Evolutionary conservation across 1,140 invertebrate genomes (phyloP).

Genomic region (Pogonomyrmex barbatus): DNA sequence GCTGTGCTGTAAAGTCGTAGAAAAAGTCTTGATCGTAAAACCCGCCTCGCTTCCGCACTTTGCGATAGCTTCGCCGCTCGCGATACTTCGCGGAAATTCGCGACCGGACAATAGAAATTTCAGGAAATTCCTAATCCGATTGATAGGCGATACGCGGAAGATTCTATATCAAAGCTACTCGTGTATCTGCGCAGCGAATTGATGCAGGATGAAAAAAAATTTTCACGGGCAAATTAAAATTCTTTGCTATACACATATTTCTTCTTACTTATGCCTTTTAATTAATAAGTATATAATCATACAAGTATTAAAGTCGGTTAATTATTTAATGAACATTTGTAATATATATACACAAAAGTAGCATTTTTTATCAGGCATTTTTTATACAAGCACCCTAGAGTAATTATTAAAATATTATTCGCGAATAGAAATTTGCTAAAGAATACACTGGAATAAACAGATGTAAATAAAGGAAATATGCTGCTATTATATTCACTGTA

Average conservation of each 20-base stretch:
- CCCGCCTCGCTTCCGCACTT: constrained; percentile 61
- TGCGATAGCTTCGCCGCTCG: constrained; percentile 57
- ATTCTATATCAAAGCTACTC: background rate
- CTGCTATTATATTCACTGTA: background rate
- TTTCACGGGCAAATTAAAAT: background rate
- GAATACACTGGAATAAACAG: background rate
- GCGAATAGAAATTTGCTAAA: too few species aligned
- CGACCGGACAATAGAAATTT: constrained; percentile 25
- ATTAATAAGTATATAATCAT: background rate
- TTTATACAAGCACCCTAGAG: too few species aligned
- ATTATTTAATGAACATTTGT: background rate
- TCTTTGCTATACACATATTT: constrained; percentile 1
- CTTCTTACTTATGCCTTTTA: background rate
- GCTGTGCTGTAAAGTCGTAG: constrained; percentile 52
- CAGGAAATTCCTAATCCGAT: constrained; percentile 27
- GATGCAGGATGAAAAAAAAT: background rate
- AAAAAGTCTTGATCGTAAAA: constrained; percentile 74
- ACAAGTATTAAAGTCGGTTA: background rate
- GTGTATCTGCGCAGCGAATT: background rate
- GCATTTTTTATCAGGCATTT: too few species aligned
- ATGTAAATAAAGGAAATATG: background rate
- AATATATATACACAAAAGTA: too few species aligned
- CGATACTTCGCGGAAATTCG: constrained; percentile 23
- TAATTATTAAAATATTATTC: too few species aligned
- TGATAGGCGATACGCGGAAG: background rate